These are phyloP conservation scores for Drosophila littoralis DNA, from an alignment of 1,140 invertebrate species.

Conservation along the genomic window DNA sequence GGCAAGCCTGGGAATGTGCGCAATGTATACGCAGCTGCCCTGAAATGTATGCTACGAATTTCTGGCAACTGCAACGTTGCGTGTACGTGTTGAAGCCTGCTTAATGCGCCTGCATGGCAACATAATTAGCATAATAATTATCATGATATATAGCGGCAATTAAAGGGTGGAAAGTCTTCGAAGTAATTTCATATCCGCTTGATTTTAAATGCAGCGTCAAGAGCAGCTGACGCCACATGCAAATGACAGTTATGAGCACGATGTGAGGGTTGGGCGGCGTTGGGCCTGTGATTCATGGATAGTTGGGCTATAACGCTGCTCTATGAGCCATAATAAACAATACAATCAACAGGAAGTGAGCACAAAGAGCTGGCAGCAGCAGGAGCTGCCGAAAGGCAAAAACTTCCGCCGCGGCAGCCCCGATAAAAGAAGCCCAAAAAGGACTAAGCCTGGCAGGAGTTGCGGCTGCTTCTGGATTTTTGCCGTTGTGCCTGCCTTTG, in stretches of 20 bases:
- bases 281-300: slow-evolving; percentile 13
- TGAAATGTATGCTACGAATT: slow-evolving; percentile 36
- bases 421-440: slow-evolving; percentile 40
- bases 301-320: slow-evolving; percentile 20
- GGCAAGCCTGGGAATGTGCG: background rate
- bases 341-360: slow-evolving; percentile 56
- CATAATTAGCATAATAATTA: slow-evolving; percentile 45
- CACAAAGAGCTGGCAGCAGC: slow-evolving; percentile 35
- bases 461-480: slow-evolving; percentile 2
- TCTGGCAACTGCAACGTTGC: background rate
- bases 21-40: background rate
- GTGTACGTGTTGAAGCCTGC: slow-evolving; percentile 13
- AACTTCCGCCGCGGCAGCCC: slow-evolving; percentile 34
- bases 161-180: background rate
- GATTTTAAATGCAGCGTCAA: slow-evolving; percentile 13
- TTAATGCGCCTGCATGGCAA: slow-evolving; percentile 12
- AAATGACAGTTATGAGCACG: slow-evolving; percentile 36
- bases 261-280: background rate
- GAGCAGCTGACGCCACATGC: slow-evolving; percentile 10
- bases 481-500: slow-evolving; percentile 1
- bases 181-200: slow-evolving; percentile 18
- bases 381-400: slow-evolving; percentile 16
- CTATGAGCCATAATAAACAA: slow-evolving; percentile 52
- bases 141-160: slow-evolving; percentile 24
- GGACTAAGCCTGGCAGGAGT: slow-evolving; percentile 28